A percentile compares a stretch with the other conserved stretches of the same genome.
Evolutionary conservation across 2,888 invertebrate species (phyloP).

Genomic region (Papilio protenor): DNA sequence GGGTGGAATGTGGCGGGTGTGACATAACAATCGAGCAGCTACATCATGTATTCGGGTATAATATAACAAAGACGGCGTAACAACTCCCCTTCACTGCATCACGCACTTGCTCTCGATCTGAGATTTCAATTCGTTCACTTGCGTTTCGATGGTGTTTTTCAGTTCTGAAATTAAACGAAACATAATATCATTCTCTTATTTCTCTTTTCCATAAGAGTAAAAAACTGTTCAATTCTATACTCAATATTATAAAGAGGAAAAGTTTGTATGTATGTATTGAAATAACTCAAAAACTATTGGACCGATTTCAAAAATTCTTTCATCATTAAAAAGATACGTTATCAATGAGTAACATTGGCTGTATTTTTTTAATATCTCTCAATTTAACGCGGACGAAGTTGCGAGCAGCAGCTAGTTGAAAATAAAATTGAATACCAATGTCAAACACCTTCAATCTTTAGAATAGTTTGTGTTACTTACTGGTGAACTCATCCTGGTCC

Average conservation of each 20-base stretch:
- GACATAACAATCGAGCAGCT: constrained; percentile 77
- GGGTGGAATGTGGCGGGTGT: constrained; percentile 55
- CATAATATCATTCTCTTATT: neutral
- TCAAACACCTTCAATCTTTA: neutral
- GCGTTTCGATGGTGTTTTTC: constrained; percentile 98
- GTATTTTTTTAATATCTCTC: too few species aligned
- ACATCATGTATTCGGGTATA: constrained; percentile 79
- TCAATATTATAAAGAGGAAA: too few species aligned
- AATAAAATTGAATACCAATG: too few species aligned
- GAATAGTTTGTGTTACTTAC: constrained; percentile 80
- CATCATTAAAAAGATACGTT: too few species aligned
- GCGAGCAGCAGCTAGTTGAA: too few species aligned
- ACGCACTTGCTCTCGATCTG: constrained; percentile 98
- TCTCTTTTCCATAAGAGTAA: neutral
- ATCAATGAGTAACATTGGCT: too few species aligned
- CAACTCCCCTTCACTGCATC: constrained; percentile 90
- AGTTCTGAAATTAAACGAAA: constrained; percentile 89
- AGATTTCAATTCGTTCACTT: constrained; percentile 98
- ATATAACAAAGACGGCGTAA: constrained; percentile 54
- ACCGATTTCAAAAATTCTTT: too few species aligned
- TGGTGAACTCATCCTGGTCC: constrained; percentile 98
- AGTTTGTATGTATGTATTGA: too few species aligned
- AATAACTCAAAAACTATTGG: too few species aligned
- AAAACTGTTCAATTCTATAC: neutral
- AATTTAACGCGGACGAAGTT: too few species aligned